Conservation (phyloP, 2,888 invertebrate species). For the Latheticus oryzae region DNA sequence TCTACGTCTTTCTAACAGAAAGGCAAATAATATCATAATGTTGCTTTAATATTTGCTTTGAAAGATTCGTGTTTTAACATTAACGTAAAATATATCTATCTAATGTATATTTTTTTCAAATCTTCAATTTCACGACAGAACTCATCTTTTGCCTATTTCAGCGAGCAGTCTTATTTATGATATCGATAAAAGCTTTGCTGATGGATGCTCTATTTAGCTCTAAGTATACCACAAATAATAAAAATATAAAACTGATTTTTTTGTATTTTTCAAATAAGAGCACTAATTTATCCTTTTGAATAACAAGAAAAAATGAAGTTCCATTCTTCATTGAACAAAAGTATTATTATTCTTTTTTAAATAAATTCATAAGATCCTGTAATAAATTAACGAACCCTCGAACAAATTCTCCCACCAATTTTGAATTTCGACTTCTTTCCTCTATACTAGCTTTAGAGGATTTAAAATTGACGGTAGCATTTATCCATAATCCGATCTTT, state of each 20-base stretch:
- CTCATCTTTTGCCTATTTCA: too few relatives aligned
- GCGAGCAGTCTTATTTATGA: too few relatives aligned
- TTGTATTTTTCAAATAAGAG: slow-evolving; percentile 11
- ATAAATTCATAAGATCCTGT: slow-evolving; percentile 24
- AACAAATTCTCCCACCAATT: slow-evolving; percentile 22
- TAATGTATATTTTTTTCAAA: slow-evolving; percentile 8
- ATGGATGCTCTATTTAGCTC: too few relatives aligned
- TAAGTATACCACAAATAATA: too few relatives aligned
- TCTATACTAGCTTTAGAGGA: slow-evolving; percentile 16
- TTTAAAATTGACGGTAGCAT: slow-evolving; percentile 12
- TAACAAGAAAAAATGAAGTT: too few relatives aligned
- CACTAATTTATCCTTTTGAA: too few relatives aligned
- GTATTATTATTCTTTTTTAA: slow-evolving; percentile 9
- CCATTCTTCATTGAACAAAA: too few relatives aligned
- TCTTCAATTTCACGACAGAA: slow-evolving; percentile 3
- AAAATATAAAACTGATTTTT: slow-evolving; percentile 14
- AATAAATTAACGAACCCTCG: slow-evolving; percentile 27
- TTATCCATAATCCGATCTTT: too few relatives aligned
- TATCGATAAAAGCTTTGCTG: too few relatives aligned
- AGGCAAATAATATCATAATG: slow-evolving; percentile 42
- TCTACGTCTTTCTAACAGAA: slow-evolving; percentile 28
- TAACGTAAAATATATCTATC: slow-evolving; percentile 33
- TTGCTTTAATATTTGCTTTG: slow-evolving; percentile 42
- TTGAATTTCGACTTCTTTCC: slow-evolving; percentile 10
- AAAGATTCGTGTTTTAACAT: slow-evolving; percentile 25